phyloP scores from a whole-genome alignment of 2,797 vertebrate genomes.

The Yasuhikotakia modesta region DNA sequence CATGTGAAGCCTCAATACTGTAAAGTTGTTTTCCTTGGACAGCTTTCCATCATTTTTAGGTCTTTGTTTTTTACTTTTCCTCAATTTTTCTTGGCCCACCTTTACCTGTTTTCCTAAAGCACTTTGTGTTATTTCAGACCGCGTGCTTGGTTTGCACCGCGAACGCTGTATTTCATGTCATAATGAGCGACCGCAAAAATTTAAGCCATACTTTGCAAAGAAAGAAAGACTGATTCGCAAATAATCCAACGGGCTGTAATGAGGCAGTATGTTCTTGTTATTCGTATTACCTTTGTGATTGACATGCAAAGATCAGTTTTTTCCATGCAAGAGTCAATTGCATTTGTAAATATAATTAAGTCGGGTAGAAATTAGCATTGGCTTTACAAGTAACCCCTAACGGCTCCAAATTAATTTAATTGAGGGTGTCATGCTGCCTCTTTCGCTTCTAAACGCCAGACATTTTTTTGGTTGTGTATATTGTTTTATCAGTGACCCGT shows the following conservation, averaged over 20 bases:
- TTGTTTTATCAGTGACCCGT: slow-evolving; percentile 84
- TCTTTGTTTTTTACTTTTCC: slow-evolving; percentile 9
- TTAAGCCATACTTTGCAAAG: slow-evolving; percentile 21
- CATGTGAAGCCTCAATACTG: slow-evolving; percentile 46
- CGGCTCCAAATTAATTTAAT: slow-evolving; percentile 59
- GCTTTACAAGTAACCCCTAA: slow-evolving; percentile 60
- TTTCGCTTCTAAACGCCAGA: slow-evolving; percentile 39
- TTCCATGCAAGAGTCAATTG: slow-evolving; percentile 47
- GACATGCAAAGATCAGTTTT: slow-evolving; percentile 47
- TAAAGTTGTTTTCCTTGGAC: slow-evolving; percentile 52
- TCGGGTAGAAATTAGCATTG: slow-evolving; percentile 55
- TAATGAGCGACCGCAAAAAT: slow-evolving; percentile 55
- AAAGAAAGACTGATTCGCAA: slow-evolving; percentile 37
- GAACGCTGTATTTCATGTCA: slow-evolving; percentile 52
- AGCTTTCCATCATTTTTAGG: slow-evolving; percentile 41
- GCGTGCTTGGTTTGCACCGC: slow-evolving; percentile 49
- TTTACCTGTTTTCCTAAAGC: slow-evolving; percentile 58
- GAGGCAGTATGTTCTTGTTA: slow-evolving; percentile 51
- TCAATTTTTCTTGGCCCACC: slow-evolving; percentile 51
- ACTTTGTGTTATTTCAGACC: slow-evolving; percentile 57
- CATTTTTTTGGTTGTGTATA: slow-evolving; percentile 72
- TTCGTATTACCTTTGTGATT: slow-evolving; percentile 52
- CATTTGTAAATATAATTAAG: slow-evolving; percentile 62
- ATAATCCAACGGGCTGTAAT: slow-evolving; percentile 44
- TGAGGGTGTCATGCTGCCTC: slow-evolving; percentile 50